Conservation (phyloP, 1,140 invertebrate species). For the Nylanderia fulva region DNA sequence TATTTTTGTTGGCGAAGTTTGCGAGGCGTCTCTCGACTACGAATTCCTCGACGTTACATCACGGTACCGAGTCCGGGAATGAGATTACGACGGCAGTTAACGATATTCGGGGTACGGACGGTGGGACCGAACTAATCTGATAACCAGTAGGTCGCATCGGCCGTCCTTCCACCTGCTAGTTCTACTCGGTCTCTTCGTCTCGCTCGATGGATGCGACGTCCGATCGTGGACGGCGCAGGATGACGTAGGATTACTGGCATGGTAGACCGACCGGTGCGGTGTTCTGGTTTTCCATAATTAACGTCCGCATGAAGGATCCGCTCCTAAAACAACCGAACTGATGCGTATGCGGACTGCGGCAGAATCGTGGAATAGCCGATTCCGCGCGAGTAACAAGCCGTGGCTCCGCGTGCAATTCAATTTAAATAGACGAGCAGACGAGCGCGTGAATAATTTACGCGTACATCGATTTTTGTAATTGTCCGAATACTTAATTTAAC, state of each 20-base stretch:
- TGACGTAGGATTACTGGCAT: constrained; percentile 60
- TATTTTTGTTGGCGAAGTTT: constrained; percentile 62
- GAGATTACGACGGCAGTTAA: constrained; percentile 74
- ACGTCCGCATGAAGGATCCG: constrained; percentile 70
- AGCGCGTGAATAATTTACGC: not conserved
- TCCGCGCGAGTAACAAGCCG: constrained; percentile 13
- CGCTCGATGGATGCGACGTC: constrained; percentile 30
- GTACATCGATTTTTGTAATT: not conserved
- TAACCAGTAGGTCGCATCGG: constrained; percentile 68
- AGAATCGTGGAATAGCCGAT: constrained; percentile 10
- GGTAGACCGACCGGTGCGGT: constrained; percentile 63
- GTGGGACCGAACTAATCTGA: constrained; percentile 74
- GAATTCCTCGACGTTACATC: constrained; percentile 67
- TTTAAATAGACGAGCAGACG: not conserved
- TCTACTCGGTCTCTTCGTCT: constrained; percentile 34
- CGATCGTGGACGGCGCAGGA: constrained; percentile 63
- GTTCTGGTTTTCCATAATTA: constrained; percentile 76
- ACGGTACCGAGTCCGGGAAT: constrained; percentile 62
- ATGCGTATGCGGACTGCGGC: constrained; percentile 70
- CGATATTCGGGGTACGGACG: constrained; percentile 72
- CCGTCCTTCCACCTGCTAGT: constrained; percentile 44
- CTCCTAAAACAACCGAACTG: constrained; percentile 77
- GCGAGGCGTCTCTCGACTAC: constrained; percentile 64
- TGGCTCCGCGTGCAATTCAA: constrained; percentile 11
- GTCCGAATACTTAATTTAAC: not conserved